Evolutionary conservation across 2,797 vertebrate species (phyloP), one percentile per base, ranked within the genome.

Genomic region (Sciurus vulgaris): DNA sequence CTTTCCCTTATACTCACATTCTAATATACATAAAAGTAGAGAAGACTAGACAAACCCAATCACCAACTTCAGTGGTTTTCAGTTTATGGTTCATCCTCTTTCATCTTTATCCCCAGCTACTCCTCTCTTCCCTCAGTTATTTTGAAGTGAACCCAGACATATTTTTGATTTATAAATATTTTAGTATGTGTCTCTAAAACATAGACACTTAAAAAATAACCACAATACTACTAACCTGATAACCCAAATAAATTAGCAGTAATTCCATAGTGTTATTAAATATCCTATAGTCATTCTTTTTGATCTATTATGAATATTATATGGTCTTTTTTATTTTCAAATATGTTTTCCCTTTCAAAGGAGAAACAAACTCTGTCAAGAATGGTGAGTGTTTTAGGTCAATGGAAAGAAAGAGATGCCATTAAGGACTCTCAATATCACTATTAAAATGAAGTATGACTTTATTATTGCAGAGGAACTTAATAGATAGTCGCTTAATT

Each of bases 281-380:
- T 95, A 81, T 28, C 63, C 2, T 54, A 24, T 30, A 82, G 22
- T 85, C 28, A 9, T 67, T 93, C 24, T 79, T 83, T 85, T 91
- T 35, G 3, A 41, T 63, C 49, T 77, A 8, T 33, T 86, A 51
- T 51, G 74, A 89, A 73, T 91, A 85, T 54, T 69, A 8, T 69
- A 2, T 22, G 73, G 33, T 35, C 56, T 67, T 96, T 96, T 96
- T 92, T 93, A 82, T 73, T 97, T 92, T 93, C 93, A 63, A 69
- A 30, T 28, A 28, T 72, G 1, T 89, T 97, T 93, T 94, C 86
- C 41, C 38, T 65, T 94, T 83, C 6, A 13, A 91, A 84, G 7
- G 69, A 69, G 28, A 78, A 83, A 56, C 63, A 77, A 54, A 51
- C 7, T 93, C 63, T 92, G 4, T 72, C 88, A 77, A 78, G 35